Evolutionary conservation across 2,888 invertebrate species (phyloP), one percentile per base, ranked within the genome.

Genomic region (Oxytorus armatus): DNA sequence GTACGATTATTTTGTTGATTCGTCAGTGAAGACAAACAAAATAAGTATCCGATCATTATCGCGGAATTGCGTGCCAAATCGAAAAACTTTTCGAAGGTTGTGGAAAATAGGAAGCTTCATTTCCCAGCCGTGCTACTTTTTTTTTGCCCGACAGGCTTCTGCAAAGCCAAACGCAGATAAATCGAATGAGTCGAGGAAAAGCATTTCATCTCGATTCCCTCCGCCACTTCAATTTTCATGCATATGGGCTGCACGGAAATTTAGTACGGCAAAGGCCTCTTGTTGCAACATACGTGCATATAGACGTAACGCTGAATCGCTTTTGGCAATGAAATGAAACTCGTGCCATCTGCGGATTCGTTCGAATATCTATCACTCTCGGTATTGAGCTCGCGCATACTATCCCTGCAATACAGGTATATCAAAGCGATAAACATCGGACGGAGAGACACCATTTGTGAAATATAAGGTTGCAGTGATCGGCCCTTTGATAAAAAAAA

Each of bases 321-420:
- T 29, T 49, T 42, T 72, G 61, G 72, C 72, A 72, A 69, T 72
- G 36, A 36, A 72, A 72, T 14, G 14, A 33, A 36, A 5, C 23
- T 36, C 47, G 29, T 49, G 36, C 59, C 21, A 16, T 51, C 16
- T 23, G 10, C 42, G 21, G 39, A 59, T 25, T 57, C 44, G 25
- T 69, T 69, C 18, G 44, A 69, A 69, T 69, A 44, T 18, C n/a
- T 39, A 10, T 23, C 21, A 3, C 8, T 51, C 23, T 55, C 29
- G 14, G 14, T n/a, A 55, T 55, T 55, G 29, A 55, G n/a, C 29
- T 29, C 14, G 55, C 14, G 11, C 23, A 55, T 55, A 55, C 2
- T 7, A 7, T 29, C 2, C n/a, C 14, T 29, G 14, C 14, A 16
- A 29, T 8, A 55, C 16, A 14, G 25, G 7, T 29, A 55, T 29